phyloP scores from a whole-genome alignment of 2,113 vertebrate genomes.

The Gila orcuttii region DNA sequence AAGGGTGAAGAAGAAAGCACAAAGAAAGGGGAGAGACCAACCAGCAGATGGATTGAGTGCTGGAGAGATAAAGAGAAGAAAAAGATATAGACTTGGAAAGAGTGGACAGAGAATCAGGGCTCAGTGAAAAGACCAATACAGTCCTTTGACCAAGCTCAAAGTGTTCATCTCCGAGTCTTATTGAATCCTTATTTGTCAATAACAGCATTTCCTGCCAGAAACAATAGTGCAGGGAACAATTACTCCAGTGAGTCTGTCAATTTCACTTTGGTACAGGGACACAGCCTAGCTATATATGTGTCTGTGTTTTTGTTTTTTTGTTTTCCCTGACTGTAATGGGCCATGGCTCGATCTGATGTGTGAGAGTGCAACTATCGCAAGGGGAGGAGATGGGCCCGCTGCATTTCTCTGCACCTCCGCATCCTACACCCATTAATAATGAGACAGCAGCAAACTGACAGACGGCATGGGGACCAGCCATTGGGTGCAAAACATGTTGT shows the following conservation, averaged over 20 bases:
- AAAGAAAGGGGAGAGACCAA: background rate
- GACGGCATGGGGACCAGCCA: conserved; percentile 60
- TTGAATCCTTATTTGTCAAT: conserved; percentile 77
- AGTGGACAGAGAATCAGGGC: conserved; percentile 1
- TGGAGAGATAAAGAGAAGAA: background rate
- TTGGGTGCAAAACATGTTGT: background rate
- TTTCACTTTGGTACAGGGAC: conserved; percentile 69
- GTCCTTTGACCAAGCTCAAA: conserved; percentile 66
- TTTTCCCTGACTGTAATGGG: conserved; percentile 25
- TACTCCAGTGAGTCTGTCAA: conserved; percentile 74
- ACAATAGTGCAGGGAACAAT: conserved; percentile 77
- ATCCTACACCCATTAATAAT: conserved; percentile 64
- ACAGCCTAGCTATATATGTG: background rate
- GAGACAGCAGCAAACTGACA: conserved; percentile 73
- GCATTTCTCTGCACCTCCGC: conserved; percentile 70
- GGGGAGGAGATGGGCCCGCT: conserved; percentile 43
- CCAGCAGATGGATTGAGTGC: conserved; percentile 5
- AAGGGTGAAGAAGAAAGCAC: background rate
- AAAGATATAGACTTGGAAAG: conserved; percentile 41
- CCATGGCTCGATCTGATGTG: conserved; percentile 60
- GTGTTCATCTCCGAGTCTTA: conserved; percentile 75
- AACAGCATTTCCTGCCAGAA: conserved; percentile 78
- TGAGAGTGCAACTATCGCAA: conserved; percentile 46
- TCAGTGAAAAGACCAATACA: conserved; percentile 34
- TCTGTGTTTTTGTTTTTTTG: background rate